Evolutionary conservation across 2,797 vertebrate genomes (phyloP).

Genomic region (Sebastes minor): DNA sequence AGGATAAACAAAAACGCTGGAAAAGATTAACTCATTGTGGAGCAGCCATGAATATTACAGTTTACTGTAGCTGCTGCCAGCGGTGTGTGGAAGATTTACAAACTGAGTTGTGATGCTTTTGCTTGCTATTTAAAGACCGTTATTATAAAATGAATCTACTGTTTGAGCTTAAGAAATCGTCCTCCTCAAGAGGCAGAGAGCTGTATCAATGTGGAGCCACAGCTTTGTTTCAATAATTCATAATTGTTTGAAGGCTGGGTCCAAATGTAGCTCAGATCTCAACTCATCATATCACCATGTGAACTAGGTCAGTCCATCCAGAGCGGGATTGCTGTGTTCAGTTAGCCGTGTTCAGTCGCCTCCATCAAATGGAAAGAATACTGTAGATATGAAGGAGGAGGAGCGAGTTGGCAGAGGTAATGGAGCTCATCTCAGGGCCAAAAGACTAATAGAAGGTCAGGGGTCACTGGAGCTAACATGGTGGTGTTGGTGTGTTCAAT

Average conservation of each 20-base stretch:
- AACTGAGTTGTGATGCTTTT: not conserved
- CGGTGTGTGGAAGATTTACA: not conserved
- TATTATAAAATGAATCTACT: not conserved
- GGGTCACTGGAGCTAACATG: slow-evolving; percentile 25
- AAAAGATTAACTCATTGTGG: not conserved
- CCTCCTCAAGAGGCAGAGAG: not conserved
- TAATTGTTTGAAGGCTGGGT: slow-evolving; percentile 42
- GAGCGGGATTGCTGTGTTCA: slow-evolving; percentile 28
- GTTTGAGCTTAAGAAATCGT: not conserved
- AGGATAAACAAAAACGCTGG: not conserved
- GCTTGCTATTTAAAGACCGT: not conserved
- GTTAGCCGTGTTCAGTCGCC: slow-evolving; percentile 11
- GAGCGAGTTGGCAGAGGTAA: not conserved
- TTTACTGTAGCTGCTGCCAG: not conserved
- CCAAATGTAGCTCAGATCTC: slow-evolving; percentile 60
- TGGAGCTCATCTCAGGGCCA: slow-evolving; percentile 17
- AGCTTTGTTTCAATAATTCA: slow-evolving; percentile 58
- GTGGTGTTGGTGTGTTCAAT: slow-evolving; percentile 6
- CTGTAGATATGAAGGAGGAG: not conserved
- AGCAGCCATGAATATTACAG: not conserved
- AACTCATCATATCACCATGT: slow-evolving; percentile 62
- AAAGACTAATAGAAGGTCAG: slow-evolving; percentile 12
- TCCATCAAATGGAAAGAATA: not conserved
- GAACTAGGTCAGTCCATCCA: slow-evolving; percentile 65
- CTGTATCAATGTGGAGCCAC: slow-evolving; percentile 9